phyloP scores from a whole-genome alignment of 2,888 invertebrate species.

The Agelastica alni region DNA sequence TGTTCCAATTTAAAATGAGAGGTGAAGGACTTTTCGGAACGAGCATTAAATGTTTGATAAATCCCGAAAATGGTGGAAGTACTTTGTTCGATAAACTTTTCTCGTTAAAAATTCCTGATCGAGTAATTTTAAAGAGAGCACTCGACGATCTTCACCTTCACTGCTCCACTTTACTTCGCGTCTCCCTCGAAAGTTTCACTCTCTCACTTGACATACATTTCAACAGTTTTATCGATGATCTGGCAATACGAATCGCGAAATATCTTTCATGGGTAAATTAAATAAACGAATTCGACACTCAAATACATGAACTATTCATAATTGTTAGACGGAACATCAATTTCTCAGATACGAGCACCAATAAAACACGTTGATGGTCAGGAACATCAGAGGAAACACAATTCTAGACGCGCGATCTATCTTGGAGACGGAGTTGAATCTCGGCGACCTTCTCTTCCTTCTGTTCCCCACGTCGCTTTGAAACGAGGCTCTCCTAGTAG shows the following conservation, averaged over 20 bases:
- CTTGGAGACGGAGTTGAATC: conserved; percentile 80
- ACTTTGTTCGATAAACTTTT: too few species aligned
- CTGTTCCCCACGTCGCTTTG: conserved; percentile 34
- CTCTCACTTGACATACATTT: conserved; percentile 1
- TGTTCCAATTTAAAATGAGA: too few species aligned
- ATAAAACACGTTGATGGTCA: conserved; percentile 77
- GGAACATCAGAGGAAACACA: conserved; percentile 75
- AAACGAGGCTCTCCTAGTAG: conserved; percentile 44
- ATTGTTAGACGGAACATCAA: too few species aligned
- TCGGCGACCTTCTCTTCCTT: conserved; percentile 61
- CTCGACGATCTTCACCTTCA: conserved; percentile 2
- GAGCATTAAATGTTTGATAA: too few species aligned
- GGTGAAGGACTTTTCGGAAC: too few species aligned
- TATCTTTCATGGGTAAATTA: too few species aligned
- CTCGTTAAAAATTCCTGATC: not conserved
- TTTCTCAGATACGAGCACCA: conserved; percentile 78
- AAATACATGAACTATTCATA: too few species aligned
- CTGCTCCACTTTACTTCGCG: too few species aligned
- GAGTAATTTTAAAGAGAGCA: not conserved
- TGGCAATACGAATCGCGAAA: too few species aligned
- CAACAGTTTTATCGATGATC: not conserved
- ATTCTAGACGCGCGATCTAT: conserved; percentile 77
- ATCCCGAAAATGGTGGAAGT: too few species aligned
- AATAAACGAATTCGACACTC: too few species aligned
- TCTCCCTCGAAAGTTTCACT: too few species aligned